Evolutionary conservation across 1,140 invertebrate genomes (phyloP), one percentile per base, ranked within the genome.

Genomic region (Zeugodacus cucurbitae): DNA sequence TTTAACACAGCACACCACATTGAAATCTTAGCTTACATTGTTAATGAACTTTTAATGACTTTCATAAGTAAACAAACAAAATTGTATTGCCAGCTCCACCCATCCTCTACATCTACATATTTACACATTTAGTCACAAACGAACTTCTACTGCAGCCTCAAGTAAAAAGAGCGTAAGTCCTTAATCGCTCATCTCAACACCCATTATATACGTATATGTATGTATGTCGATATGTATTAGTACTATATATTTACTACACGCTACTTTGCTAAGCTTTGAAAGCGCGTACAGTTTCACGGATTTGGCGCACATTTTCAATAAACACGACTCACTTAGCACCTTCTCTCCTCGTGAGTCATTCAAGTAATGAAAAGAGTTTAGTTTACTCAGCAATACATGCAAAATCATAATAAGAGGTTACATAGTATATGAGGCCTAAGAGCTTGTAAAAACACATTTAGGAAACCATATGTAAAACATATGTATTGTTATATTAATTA

Each of bases 41-140:
- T 92, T 92, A 92, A 92, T 92, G 91, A 92, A 92, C 91, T 92
- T 92, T 92, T 92, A 92, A 92, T 92, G 91, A 91, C 90, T 92
- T 92, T 92, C 54, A 54, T 26, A 86, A 86, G 85, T 59, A 57
- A 86, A 86, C 85, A 86, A 86, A 86, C 22, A 86, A 54, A 54
- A 54, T 54, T 54, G 48, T 54, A 54, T 17, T 54, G 48, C 48
- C 48, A 2, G 14, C 14, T 2, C 48, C 11, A 14, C 1, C 11
- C 48, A 48, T 17, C 14, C 1, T 20, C 14, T 20, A 4, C 44
- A 3, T 10, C 4, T 14, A 82, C 44, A 48, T n/a, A 29, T n/a
- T 3, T n/a, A 74, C 7, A 41, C 32, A 70, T 17, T 26, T 54
- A 54, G 3, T 0, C n/a, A 34, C n/a, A 20, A 44, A 22, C 70